Evolutionary conservation across 2,113 vertebrate species (phyloP), one percentile per base, ranked within the genome.

Genomic region (Corythaixoides concolor): DNA sequence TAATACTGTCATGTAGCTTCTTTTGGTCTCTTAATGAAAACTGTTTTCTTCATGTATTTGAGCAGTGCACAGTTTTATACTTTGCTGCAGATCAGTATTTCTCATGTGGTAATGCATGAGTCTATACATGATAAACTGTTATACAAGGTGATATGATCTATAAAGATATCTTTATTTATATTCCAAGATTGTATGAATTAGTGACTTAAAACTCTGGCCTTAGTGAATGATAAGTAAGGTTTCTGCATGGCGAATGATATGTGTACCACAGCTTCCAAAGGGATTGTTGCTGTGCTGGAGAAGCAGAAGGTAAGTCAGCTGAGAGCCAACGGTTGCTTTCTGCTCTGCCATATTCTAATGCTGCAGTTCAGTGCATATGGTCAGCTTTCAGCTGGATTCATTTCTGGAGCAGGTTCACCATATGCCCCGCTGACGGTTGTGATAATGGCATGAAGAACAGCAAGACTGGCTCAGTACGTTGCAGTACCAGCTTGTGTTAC

Each of bases 51-150:
- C 9, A 1, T 11, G 8, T 28, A 23, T 28, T 12, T 60, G n/a
- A 18, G 7, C 8, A 20, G 33, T 1, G 1, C 16, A 3, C 0
- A 1, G 15, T 9, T 82, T 32, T 64, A 8, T 16, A 7, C 24
- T 30, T 59, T 24, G 49, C 32, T n/a, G 15, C 11, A 7, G 2
- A 7, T 12, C 18, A 14, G 2, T 28, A 0, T 24, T 23, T 27
- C 4, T 23, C 2, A 15, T 39, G 8, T 15, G 11, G 8, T 18
- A 37, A 0, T 6, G 16, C 2, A 0, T 13, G 9, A 56, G 19
- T 33, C 24, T 68, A 7, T 6, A 26, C 1, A 1, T 18, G 16
- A 8, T 11, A 6, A 39, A 24, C 15, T 63, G 3, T 37, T 11
- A 3, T 0, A 33, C 41, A 70, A 37, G 22, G 15, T 56, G 28